Evolutionary conservation across 2,888 invertebrate genomes (phyloP).

Genomic region (Protodeltote pygarga): DNA sequence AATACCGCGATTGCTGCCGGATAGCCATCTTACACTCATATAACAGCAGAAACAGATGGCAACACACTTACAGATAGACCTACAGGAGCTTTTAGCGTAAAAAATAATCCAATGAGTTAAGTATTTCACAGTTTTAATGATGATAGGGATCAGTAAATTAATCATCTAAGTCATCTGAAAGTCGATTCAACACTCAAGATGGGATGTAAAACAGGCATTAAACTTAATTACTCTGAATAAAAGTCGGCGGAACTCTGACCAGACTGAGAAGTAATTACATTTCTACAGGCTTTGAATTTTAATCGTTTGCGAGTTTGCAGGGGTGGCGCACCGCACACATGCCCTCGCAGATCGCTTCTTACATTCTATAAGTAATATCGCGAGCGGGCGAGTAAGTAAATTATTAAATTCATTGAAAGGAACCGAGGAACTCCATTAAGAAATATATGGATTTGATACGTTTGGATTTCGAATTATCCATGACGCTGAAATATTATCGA

Average conservation of each 20-base stretch:
- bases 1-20: conserved; percentile 54
- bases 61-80: conserved; percentile 21
- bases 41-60: conserved; percentile 23
- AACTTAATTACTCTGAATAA: conserved; percentile 81
- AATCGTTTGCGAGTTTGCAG: conserved; percentile 66
- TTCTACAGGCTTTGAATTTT: conserved; percentile 84
- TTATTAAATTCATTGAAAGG: conserved; percentile 44
- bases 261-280: conserved; percentile 81
- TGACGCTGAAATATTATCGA: conserved; percentile 15
- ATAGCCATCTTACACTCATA: conserved; percentile 31
- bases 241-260: conserved; percentile 78
- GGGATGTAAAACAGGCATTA: conserved; percentile 77
- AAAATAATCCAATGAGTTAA: conserved; percentile 16
- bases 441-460: conserved; percentile 31
- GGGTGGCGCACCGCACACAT: conserved; percentile 48
- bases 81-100: conserved; percentile 24
- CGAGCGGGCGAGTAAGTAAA: conserved; percentile 43
- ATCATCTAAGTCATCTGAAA: conserved; percentile 49
- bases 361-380: conserved; percentile 52
- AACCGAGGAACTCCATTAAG: conserved; percentile 33
- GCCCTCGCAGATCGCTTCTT: conserved; percentile 49
- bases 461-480: conserved; percentile 16
- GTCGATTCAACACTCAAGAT: conserved; percentile 61
- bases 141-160: conserved; percentile 41
- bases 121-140: conserved; percentile 36